Evolutionary conservation across 2,113 vertebrate genomes (phyloP).

Genomic region (Alces alces): DNA sequence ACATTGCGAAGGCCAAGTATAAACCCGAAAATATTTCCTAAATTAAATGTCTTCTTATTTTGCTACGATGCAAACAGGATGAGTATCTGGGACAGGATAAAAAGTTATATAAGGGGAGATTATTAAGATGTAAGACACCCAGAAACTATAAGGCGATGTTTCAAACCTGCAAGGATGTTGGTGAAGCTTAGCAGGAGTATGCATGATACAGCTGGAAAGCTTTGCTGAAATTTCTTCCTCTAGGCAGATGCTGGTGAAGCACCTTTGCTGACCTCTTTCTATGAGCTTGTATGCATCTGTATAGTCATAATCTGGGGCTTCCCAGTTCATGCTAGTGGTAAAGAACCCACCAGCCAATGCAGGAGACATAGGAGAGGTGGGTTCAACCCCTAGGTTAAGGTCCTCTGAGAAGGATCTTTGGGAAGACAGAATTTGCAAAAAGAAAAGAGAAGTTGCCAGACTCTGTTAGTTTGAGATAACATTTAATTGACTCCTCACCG

Average conservation of each 20-base stretch:
- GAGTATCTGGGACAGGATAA: not conserved
- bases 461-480: constrained; percentile 62
- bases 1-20: not conserved
- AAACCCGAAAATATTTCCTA: not conserved
- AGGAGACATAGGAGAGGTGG: not conserved
- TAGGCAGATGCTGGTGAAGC: not conserved
- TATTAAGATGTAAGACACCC: not conserved
- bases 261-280: not conserved
- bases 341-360: not conserved
- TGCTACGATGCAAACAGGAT: not conserved
- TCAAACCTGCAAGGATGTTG: not conserved
- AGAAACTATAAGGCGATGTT: not conserved
- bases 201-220: not conserved
- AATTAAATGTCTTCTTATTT: not conserved
- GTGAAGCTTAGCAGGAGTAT: not conserved
- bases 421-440: constrained; percentile 39
- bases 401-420: not conserved
- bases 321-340: rapidly evolving
- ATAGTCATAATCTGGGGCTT: not conserved
- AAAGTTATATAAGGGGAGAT: not conserved
- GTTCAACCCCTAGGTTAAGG: not conserved
- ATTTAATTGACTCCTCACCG: constrained; percentile 64
- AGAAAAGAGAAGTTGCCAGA: constrained; percentile 65
- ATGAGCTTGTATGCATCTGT: not conserved
- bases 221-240: not conserved